Percentiles rank a stretch among this genome's conserved stretches.
Evolutionary conservation across 2,888 invertebrate genomes (phyloP).

Genomic region (Eutolmus rufibarbis): DNA sequence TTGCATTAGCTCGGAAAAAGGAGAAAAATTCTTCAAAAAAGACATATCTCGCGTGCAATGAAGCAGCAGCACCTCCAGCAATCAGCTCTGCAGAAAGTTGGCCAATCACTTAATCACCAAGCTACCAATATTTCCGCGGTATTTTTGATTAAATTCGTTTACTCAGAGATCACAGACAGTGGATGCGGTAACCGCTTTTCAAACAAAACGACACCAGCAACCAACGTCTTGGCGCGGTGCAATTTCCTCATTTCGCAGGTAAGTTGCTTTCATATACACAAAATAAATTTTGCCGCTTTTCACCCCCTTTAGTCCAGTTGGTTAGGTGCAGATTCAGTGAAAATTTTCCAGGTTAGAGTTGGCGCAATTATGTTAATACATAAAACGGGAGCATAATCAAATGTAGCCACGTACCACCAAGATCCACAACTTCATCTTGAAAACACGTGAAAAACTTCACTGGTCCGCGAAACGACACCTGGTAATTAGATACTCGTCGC

Average conservation of each 20-base stretch:
- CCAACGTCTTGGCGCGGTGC: background rate
- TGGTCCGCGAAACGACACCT: conserved; percentile 9
- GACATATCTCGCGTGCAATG: background rate
- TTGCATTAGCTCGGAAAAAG: background rate
- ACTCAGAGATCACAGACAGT: background rate
- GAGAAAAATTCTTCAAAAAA: background rate
- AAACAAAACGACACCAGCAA: background rate
- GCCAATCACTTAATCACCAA: background rate
- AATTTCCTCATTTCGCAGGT: background rate
- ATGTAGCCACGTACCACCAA: conserved; percentile 32
- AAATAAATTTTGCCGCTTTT: too few relatives aligned
- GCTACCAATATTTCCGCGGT: background rate
- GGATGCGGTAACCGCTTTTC: background rate
- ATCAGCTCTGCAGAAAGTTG: background rate
- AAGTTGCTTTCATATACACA: background rate
- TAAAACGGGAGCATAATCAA: background rate
- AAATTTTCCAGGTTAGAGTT: background rate
- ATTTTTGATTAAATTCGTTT: background rate
- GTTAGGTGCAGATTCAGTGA: background rate
- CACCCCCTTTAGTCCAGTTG: too few relatives aligned
- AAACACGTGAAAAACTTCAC: conserved; percentile 2
- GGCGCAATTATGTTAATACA: background rate
- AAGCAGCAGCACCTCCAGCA: background rate
- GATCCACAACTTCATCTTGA: conserved; percentile 33
- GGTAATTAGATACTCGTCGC: background rate